These are phyloP conservation scores for Sus cebifrons DNA, from an alignment of 2,797 vertebrate genomes.

Conservation along the genomic window DNA sequence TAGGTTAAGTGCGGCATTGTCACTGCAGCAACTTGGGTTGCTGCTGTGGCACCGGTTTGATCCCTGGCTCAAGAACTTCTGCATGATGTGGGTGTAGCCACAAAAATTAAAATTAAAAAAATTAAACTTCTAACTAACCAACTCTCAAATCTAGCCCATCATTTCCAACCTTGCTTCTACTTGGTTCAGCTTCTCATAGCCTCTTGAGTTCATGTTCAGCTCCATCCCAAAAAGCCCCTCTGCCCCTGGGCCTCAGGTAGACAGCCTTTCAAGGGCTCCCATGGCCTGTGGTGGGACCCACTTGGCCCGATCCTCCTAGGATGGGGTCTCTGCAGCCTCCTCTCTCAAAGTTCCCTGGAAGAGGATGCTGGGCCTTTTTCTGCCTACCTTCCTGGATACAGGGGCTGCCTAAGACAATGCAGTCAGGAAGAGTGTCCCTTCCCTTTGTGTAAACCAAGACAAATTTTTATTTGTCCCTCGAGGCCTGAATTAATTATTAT, in stretches of 20 bases:
- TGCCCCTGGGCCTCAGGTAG: not conserved
- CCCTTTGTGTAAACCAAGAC: not conserved
- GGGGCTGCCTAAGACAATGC: not conserved
- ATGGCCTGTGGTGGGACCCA: not conserved
- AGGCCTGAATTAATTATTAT: not conserved
- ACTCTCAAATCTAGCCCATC: not conserved
- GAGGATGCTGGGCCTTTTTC: not conserved
- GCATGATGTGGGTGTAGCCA: too few relatives aligned
- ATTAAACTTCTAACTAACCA: not conserved
- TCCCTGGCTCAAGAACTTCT: too few relatives aligned
- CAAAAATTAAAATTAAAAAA: too few relatives aligned
- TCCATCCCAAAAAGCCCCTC: not conserved
- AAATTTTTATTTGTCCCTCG: slow-evolving; percentile 56
- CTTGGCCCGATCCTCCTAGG: not conserved
- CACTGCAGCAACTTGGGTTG: too few relatives aligned
- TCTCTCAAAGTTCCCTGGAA: not conserved
- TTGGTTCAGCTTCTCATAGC: not conserved
- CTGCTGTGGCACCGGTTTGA: too few relatives aligned
- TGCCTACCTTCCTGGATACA: not conserved
- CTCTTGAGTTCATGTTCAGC: not conserved
- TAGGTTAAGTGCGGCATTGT: too few relatives aligned
- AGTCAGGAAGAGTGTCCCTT: not conserved
- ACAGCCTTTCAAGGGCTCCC: not conserved
- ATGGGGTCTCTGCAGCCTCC: not conserved
- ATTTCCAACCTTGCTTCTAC: not conserved